phyloP scores from a whole-genome alignment of 2,113 vertebrate genomes.

The Talpa occidentalis region DNA sequence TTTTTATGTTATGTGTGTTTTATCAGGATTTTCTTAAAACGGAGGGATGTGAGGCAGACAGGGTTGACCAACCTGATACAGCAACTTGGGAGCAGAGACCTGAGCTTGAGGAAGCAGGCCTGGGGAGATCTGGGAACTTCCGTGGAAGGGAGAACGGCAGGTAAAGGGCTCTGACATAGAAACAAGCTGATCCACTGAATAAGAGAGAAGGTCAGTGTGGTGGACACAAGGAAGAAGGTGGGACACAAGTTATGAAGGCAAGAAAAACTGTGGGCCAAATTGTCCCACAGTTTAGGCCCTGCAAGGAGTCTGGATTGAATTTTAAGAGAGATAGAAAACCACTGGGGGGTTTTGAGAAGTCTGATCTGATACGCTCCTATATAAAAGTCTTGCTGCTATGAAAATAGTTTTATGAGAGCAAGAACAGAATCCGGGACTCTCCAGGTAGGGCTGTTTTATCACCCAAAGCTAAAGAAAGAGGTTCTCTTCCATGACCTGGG shows the following conservation, averaged over 20 bases:
- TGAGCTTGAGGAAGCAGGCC: neutral
- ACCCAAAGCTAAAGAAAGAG: neutral
- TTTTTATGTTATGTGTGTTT: neutral
- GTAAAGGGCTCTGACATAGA: neutral
- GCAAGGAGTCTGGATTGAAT: neutral
- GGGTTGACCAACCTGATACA: neutral
- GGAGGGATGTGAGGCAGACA: neutral
- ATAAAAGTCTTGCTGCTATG: neutral
- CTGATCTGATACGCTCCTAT: neutral
- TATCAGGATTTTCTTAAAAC: neutral
- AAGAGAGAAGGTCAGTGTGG: neutral
- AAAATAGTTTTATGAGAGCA: neutral
- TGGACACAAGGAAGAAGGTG: neutral
- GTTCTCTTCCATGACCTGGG: neutral
- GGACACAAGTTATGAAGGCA: neutral
- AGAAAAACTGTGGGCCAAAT: neutral
- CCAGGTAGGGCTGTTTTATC: neutral
- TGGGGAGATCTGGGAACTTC: neutral
- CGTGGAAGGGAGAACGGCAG: too few species aligned
- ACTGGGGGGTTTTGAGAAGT: neutral
- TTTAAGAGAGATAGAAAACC: neutral
- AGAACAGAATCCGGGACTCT: neutral
- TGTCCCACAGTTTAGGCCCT: neutral
- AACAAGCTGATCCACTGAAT: neutral
- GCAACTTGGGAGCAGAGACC: neutral